Percentiles rank a stretch among this genome's conserved stretches.
These are phyloP conservation scores for Tauraco erythrolophus DNA, from an alignment of 2,113 vertebrate genomes.

Conservation along the genomic window DNA sequence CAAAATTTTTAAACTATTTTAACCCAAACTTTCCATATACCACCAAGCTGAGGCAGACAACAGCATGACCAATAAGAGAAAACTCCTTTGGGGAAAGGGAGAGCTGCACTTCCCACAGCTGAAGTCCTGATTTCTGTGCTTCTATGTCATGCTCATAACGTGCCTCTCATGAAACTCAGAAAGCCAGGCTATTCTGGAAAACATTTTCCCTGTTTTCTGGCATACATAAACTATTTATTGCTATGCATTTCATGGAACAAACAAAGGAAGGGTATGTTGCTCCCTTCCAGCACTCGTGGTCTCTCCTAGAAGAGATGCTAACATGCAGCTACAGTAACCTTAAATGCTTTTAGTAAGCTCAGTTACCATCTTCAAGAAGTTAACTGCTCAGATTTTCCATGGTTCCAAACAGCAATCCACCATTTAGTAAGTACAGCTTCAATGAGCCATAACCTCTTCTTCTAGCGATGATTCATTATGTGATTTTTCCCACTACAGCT, in stretches of 20 bases:
- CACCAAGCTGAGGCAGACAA: not conserved
- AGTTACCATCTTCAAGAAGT: not conserved
- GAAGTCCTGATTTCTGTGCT: not conserved
- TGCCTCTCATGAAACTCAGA: not conserved
- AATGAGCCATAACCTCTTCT: not conserved
- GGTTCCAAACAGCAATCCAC: not conserved
- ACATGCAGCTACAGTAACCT: not conserved
- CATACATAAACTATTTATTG: not conserved
- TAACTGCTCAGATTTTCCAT: not conserved
- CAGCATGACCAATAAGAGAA: not conserved
- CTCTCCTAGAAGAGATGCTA: not conserved
- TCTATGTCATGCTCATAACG: rapidly evolving
- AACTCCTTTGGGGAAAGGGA: not conserved
- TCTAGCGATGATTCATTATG: not conserved
- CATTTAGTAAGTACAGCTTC: not conserved
- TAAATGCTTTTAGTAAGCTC: not conserved
- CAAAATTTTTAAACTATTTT: not conserved
- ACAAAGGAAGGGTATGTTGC: not conserved
- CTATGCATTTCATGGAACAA: not conserved
- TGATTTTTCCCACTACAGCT: not conserved
- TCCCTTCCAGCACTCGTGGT: not conserved
- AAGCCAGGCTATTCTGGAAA: not conserved
- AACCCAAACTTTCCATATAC: not conserved
- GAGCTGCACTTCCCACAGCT: not conserved
- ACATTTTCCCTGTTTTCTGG: not conserved